Base-by-base conservation (phyloP, 2,888 invertebrate species). In the Patella depressa region DNA sequence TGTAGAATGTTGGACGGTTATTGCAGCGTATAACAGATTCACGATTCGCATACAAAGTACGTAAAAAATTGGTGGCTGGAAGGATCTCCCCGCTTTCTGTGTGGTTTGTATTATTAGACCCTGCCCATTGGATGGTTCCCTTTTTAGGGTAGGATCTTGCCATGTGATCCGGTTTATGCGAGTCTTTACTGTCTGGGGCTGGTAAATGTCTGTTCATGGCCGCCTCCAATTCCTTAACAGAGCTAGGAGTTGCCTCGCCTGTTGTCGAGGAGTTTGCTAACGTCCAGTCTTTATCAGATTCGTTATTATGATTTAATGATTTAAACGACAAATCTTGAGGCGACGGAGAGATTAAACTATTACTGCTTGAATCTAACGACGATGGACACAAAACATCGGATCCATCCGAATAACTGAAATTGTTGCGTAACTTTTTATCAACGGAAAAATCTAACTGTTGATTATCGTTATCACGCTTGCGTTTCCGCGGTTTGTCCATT, bases 201-300 rank as follows among this genome's bases (percentile, higher is more conserved):
- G 93, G 92, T 78, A 98, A 93, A 93, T 98, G 98, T 89, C 97
- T 97, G 29, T 98, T 97, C 98, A 98, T 98, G 72, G 97, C 98
- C 89, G 97, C 97, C 91, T 98, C 98, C 85, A 98, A 93, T 88
- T 98, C 97, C 92, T 97, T 96, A 0, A 97, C 97, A 1, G 96
- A 96, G 80, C 79, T 85, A 45, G 83, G 73, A 7, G 82, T 75
- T 17, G 71, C 54, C 29, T 59, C 74, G 29, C 70, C 57, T 12
- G 76, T 15, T 0, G 19, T 19, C 24, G 65, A 65, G 11, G 65
- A 24, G 11, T 19, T 24, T 24, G 11, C 65, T 19, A 65, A 12
- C 4, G 65, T 24, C 65, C 65, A 65, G 19, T 65, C 65, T 65
- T 65, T 65, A 65, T 65, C 65, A 45, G 45, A 45, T 45, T 45